Evolutionary conservation across 2,888 invertebrate species (phyloP).

Genomic region (Andricus quercusramuli): DNA sequence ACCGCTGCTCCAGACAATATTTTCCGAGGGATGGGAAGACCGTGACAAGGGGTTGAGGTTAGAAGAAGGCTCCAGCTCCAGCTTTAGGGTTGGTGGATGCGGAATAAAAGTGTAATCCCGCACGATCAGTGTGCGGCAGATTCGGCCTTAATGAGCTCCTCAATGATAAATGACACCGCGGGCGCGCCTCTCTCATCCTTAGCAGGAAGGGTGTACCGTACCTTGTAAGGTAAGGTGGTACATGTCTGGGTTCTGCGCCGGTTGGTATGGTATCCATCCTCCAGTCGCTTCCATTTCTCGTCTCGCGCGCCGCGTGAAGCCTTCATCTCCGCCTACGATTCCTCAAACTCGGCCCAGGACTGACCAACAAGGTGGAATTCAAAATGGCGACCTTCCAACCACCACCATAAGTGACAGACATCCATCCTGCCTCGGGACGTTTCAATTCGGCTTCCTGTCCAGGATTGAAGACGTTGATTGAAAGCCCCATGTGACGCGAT

Average conservation of each 20-base stretch:
- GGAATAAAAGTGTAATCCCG: constrained; percentile 68
- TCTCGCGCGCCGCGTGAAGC: constrained; percentile 67
- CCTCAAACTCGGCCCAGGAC: constrained; percentile 72
- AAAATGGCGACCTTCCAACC: constrained; percentile 53
- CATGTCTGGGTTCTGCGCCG: constrained; percentile 49
- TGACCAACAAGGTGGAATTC: constrained; percentile 55
- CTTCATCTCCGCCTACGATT: constrained; percentile 78
- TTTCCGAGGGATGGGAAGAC: constrained; percentile 42
- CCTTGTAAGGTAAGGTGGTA: constrained; percentile 54
- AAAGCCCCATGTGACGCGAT: constrained; percentile 41
- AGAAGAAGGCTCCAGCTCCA: constrained; percentile 37
- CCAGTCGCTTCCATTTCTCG: constrained; percentile 62
- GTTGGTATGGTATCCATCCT: constrained; percentile 62
- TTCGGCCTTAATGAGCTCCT: constrained; percentile 79
- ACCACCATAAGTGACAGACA: constrained; percentile 69
- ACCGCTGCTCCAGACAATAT: constrained; percentile 39
- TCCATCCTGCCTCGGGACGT: constrained; percentile 70
- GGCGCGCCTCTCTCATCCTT: constrained; percentile 74
- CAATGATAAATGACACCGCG: constrained; percentile 80
- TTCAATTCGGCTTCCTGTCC: constrained; percentile 71
- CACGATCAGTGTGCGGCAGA: constrained; percentile 77
- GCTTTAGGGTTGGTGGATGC: constrained; percentile 35
- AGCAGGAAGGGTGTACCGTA: constrained; percentile 53
- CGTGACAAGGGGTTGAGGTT: constrained; percentile 50
- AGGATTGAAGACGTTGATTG: constrained; percentile 54